Conservation (phyloP, 2,888 invertebrate genomes). For the Hylaea fasciaria region DNA sequence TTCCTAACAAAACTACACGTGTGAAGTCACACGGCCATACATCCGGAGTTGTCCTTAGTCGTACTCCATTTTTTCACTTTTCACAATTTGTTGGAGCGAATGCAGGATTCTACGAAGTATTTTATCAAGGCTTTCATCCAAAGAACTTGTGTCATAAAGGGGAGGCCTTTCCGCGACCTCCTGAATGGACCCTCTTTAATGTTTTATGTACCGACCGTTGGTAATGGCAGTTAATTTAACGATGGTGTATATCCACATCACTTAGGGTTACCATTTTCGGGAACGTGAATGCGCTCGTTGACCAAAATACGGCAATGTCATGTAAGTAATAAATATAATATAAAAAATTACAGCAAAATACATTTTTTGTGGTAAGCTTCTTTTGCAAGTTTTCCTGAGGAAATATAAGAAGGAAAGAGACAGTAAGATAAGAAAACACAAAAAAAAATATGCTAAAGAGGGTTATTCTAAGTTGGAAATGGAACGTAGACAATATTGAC, state of each 20-base stretch:
- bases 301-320: conserved; percentile 2
- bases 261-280: conserved; percentile 9
- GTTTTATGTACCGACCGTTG: conserved; percentile 46
- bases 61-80: conserved; percentile 26
- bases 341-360: too few species aligned
- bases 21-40: conserved; percentile 11
- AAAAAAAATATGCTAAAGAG: too few species aligned
- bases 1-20: conserved; percentile 2
- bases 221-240: conserved; percentile 41
- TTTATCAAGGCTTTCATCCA: conserved; percentile 28
- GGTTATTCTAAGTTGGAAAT: too few species aligned
- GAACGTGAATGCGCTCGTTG: conserved; percentile 15
- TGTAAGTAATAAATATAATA: background rate
- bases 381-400: too few species aligned
- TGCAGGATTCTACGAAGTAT: conserved; percentile 24
- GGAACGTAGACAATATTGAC: too few species aligned
- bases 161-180: conserved; percentile 52
- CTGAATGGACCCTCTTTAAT: conserved; percentile 49
- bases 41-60: conserved; percentile 7
- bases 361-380: too few species aligned
- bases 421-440: too few species aligned
- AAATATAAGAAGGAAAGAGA: too few species aligned
- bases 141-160: conserved; percentile 55
- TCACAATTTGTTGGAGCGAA: conserved; percentile 27
- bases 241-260: conserved; percentile 30